These are phyloP conservation scores for Scatophagus argus DNA, from an alignment of 2,113 vertebrate species.

Conservation along the genomic window DNA sequence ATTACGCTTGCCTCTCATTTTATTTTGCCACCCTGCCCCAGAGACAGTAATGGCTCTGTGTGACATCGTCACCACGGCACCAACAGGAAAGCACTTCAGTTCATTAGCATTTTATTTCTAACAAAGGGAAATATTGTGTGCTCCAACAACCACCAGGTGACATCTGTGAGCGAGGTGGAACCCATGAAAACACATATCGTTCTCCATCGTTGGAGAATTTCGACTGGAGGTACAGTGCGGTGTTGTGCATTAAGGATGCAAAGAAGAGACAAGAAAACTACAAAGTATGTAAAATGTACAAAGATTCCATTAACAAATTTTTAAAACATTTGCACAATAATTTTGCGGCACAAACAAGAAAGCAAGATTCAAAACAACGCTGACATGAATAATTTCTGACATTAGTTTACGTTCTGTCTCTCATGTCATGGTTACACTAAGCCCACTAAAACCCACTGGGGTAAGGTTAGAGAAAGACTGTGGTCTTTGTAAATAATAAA, in stretches of 20 bases:
- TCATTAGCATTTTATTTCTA: slow-evolving; percentile 7
- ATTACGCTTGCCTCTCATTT: neutral
- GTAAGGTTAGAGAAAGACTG: neutral
- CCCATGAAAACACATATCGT: neutral
- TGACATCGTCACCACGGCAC: neutral
- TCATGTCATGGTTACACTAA: neutral
- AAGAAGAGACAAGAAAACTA: no score
- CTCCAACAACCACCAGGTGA: neutral
- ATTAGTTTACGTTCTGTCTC: no score
- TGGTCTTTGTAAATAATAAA: neutral
- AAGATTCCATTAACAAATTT: no score
- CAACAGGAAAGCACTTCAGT: neutral
- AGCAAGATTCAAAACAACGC: no score
- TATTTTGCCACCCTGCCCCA: neutral
- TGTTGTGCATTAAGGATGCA: no score
- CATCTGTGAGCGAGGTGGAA: neutral
- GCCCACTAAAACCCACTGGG: neutral
- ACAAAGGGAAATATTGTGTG: neutral
- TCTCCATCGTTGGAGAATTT: no score
- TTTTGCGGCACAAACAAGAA: no score
- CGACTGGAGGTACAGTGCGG: neutral
- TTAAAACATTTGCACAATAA: no score
- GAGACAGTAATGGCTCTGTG: neutral
- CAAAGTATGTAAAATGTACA: no score
- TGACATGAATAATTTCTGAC: no score